These are phyloP conservation scores for Apodemus speciosus DNA, from an alignment of 2,113 vertebrate genomes.

Conservation along the genomic window DNA sequence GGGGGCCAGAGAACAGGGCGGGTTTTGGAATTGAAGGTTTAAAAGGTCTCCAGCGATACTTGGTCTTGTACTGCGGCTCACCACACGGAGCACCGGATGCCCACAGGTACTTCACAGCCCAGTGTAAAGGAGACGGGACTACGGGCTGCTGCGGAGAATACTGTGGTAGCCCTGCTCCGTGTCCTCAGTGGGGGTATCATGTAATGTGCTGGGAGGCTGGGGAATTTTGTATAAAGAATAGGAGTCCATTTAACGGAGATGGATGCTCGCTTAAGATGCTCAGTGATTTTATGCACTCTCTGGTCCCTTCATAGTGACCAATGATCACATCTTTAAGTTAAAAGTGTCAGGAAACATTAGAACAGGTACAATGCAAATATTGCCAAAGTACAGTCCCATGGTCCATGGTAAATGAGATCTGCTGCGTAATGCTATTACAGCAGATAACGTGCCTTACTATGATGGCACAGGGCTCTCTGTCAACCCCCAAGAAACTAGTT, in stretches of 20 bases:
- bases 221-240: neutral
- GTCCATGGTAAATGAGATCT: neutral
- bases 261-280: neutral
- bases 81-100: neutral
- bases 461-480: neutral
- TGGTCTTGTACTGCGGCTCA: neutral
- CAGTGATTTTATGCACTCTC: neutral
- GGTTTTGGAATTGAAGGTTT: slow-evolving; percentile 3
- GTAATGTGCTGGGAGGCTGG: neutral
- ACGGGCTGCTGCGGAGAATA: slow-evolving; percentile 8
- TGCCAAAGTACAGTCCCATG: neutral
- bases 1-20: neutral
- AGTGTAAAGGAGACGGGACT: neutral
- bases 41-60: neutral
- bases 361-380: neutral
- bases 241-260: neutral
- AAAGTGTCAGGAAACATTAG: slow-evolving; percentile 16
- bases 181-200: neutral
- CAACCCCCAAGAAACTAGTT: slow-evolving; percentile 12
- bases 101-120: neutral
- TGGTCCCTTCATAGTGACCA: slow-evolving; percentile 1
- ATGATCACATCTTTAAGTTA: neutral
- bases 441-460: slow-evolving; percentile 1
- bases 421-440: neutral
- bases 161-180: neutral